Conservation (phyloP, 2,797 vertebrate species). For the Scolopax rusticola region DNA sequence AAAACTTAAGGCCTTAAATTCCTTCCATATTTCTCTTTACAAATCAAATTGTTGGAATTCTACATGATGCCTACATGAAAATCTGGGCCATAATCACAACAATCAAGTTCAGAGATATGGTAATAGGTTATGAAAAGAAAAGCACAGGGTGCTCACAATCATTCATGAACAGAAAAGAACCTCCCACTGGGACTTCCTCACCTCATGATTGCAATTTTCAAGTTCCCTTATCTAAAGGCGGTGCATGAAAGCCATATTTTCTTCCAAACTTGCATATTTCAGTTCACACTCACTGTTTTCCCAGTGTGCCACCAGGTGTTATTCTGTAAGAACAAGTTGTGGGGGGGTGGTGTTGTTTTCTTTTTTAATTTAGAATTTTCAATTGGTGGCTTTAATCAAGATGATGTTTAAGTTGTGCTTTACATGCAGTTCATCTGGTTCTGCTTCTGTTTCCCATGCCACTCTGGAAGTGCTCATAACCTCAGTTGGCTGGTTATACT, state of each 20-base stretch:
- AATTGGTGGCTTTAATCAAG: constrained; percentile 10
- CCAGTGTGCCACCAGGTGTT: not conserved
- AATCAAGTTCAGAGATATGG: constrained; percentile 23
- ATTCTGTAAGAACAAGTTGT: not conserved
- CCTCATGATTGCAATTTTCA: constrained; percentile 29
- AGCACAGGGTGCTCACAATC: constrained; percentile 9
- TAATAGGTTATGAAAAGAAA: constrained; percentile 30
- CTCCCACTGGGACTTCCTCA: constrained; percentile 29
- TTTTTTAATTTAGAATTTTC: not conserved
- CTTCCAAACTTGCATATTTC: not conserved
- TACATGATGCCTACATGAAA: not conserved
- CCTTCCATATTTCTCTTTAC: constrained; percentile 1
- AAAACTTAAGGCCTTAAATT: not conserved
- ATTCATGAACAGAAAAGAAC: constrained; percentile 42
- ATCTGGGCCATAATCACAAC: not conserved
- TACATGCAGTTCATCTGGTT: not conserved
- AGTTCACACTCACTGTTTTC: not conserved
- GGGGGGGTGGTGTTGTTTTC: fast-evolving
- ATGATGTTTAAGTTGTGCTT: not conserved
- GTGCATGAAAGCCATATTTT: not conserved
- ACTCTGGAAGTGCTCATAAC: not conserved
- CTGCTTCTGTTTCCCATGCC: not conserved
- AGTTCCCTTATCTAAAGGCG: not conserved
- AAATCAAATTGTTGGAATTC: constrained; percentile 33
- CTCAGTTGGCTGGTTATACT: not conserved